phyloP scores from a whole-genome alignment of 2,113 vertebrate genomes.

The Regulus satrapa region DNA sequence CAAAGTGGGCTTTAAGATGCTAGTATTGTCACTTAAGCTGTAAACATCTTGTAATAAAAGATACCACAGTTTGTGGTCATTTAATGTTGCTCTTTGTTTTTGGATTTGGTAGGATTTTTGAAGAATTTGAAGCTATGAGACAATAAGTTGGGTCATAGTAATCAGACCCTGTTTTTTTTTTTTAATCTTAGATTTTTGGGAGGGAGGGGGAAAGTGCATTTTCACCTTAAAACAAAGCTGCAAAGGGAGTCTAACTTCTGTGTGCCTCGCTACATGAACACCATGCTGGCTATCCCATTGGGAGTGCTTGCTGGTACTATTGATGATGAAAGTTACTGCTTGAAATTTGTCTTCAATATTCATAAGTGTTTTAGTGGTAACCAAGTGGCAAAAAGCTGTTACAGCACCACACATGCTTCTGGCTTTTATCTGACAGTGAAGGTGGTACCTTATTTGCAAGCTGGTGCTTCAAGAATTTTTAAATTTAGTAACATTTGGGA shows the following conservation, averaged over 20 bases:
- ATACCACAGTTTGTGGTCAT: not conserved
- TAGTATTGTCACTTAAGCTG: not conserved
- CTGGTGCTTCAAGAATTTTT: not conserved
- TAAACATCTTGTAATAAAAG: not conserved
- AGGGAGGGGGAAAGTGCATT: fast-evolving
- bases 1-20: not conserved
- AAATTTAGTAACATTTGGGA: not conserved
- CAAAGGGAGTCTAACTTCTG: not conserved
- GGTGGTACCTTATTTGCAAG: not conserved
- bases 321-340: not conserved
- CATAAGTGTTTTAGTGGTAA: not conserved
- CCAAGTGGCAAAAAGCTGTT: not conserved
- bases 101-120: not conserved
- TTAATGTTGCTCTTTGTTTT: not conserved
- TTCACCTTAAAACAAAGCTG: not conserved
- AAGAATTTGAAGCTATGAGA: not conserved
- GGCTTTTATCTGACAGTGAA: not conserved
- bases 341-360: not conserved
- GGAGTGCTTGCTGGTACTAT: not conserved
- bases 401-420: not conserved
- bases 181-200: not conserved
- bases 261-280: not conserved
- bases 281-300: not conserved
- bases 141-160: not conserved
- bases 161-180: not conserved